phyloP scores from a whole-genome alignment of 2,888 invertebrate species.

The Trichopria drosophilae region DNA sequence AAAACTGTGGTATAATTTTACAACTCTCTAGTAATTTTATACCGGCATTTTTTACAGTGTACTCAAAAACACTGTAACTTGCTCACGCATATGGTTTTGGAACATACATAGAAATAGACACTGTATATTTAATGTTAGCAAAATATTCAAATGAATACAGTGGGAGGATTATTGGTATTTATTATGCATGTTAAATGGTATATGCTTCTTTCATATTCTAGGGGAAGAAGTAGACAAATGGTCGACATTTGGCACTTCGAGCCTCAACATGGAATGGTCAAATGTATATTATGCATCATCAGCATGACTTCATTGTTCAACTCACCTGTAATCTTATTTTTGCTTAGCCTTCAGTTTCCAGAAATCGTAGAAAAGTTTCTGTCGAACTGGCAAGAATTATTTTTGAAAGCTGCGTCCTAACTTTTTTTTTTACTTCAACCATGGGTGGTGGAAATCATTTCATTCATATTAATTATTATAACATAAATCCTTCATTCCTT shows the following conservation, averaged over 20 bases:
- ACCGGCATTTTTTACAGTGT: too few relatives aligned
- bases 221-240: conserved; percentile 54
- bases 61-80: too few relatives aligned
- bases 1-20: too few relatives aligned
- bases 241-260: conserved; percentile 48
- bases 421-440: neutral
- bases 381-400: too few relatives aligned
- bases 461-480: too few relatives aligned
- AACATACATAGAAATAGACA: too few relatives aligned
- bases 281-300: conserved; percentile 48
- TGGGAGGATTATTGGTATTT: conserved; percentile 12
- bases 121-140: neutral
- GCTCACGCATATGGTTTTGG: too few relatives aligned
- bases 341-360: neutral
- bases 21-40: too few relatives aligned
- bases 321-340: neutral
- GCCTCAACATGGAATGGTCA: conserved; percentile 45
- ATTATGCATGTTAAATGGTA: conserved; percentile 45
- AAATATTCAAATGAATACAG: neutral
- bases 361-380: too few relatives aligned
- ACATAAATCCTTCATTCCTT: too few relatives aligned
- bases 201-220: conserved; percentile 49
- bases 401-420: too few relatives aligned
- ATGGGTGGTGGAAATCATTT: neutral
- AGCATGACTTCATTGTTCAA: conserved; percentile 46